A percentile compares a stretch with the other conserved stretches of the same genome.
phyloP scores from a whole-genome alignment of 2,113 vertebrate genomes.

The Lycocorax pyrrhopterus region DNA sequence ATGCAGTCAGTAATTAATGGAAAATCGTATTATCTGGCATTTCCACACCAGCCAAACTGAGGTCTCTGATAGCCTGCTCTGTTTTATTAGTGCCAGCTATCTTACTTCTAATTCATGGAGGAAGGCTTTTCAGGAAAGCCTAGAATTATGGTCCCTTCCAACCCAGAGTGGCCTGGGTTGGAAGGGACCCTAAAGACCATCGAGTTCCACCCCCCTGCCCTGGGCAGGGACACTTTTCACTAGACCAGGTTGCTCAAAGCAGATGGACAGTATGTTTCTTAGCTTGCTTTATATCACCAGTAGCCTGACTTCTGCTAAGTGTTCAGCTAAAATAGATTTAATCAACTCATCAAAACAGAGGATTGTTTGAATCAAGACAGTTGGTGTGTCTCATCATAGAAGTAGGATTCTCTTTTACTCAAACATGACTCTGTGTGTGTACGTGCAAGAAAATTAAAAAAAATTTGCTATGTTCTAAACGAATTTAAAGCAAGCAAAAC shows the following conservation, averaged over 20 bases:
- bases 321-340: neutral
- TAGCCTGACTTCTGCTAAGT: neutral
- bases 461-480: neutral
- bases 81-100: neutral
- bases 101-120: neutral
- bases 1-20: neutral
- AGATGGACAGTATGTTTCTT: neutral
- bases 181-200: neutral
- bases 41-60: neutral
- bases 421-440: neutral
- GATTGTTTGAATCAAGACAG: neutral
- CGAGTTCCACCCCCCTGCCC: neutral
- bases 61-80: neutral
- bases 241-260: neutral
- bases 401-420: neutral
- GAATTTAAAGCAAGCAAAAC: neutral
- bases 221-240: neutral
- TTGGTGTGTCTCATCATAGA: neutral
- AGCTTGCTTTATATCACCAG: neutral
- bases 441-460: neutral
- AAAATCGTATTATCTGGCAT: neutral
- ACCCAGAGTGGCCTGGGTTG: neutral
- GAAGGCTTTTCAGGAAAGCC: neutral
- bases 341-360: neutral
- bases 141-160: neutral